phyloP scores from a whole-genome alignment of 2,888 invertebrate genomes.

The Pseudanteris insignis region DNA sequence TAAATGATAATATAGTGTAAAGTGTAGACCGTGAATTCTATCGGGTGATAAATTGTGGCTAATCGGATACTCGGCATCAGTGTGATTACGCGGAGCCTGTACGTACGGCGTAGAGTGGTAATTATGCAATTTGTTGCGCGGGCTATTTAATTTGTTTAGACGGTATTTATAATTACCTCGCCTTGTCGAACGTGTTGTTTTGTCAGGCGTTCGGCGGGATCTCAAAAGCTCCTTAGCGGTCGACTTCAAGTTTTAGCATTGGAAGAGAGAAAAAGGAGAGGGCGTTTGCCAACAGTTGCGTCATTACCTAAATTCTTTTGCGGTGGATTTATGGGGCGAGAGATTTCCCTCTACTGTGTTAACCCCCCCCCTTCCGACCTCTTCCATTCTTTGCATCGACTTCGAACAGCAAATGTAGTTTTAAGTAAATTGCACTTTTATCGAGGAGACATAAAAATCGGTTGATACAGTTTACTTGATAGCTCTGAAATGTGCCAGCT shows the following conservation, averaged over 20 bases:
- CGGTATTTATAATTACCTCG: constrained; percentile 14
- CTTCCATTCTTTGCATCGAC: too few relatives aligned
- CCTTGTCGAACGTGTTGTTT: too few relatives aligned
- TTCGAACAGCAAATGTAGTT: constrained; percentile 45
- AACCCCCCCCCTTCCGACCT: constrained; percentile 11
- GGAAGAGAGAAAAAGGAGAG: too few relatives aligned
- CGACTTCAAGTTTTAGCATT: background rate
- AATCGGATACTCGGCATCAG: constrained; percentile 26
- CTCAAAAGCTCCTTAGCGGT: too few relatives aligned
- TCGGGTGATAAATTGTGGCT: constrained; percentile 24
- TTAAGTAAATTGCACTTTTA: constrained; percentile 46
- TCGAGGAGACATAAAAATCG: constrained; percentile 45
- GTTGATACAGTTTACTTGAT: constrained; percentile 45
- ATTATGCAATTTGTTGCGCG: constrained; percentile 12
- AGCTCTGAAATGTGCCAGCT: constrained; percentile 40
- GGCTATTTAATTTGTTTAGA: constrained; percentile 26
- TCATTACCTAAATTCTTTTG: constrained; percentile 27
- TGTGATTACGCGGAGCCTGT: constrained; percentile 10
- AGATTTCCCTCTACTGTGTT: constrained; percentile 23
- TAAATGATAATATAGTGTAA: constrained; percentile 28
- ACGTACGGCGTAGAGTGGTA: constrained; percentile 2
- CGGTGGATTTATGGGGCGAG: constrained; percentile 28
- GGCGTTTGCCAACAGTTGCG: background rate
- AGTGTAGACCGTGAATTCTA: constrained; percentile 22
- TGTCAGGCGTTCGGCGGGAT: too few relatives aligned